Base-by-base conservation (phyloP, 2,113 vertebrate species). In the Tenebrosternarchus preto region DNA sequence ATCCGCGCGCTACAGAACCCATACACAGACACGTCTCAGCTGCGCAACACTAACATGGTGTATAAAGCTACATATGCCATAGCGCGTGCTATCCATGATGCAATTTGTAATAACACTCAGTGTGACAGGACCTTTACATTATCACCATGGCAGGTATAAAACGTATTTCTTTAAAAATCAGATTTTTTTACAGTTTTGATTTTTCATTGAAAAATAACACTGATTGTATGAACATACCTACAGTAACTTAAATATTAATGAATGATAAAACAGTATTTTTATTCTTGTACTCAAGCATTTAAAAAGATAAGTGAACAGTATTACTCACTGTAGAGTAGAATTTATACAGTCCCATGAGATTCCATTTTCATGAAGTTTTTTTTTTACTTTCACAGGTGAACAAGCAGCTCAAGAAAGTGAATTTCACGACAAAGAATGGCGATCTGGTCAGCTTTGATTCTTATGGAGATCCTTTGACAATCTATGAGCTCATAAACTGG, bases 401-500 rank as follows among this genome's bases (percentile, higher is more conserved):
- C 5, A 50, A 71, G 17, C 73, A 90, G 1, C 73, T 92, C 3
- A 91, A 88, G 60, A 78, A 36, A 59, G 88, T 92, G 0, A 85
- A 88, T 57, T 88, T 92, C 89, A 92, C 61, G 71, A 78, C 33
- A 3, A 77, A 15, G 8, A 92, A 91, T 67, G 87, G 88, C 60
- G 87, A 91, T 68, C 50, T 89, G 24, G 90, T 92, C 3, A 80
- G 76, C 39, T 93, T 91, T 86, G 92, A 93, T 85, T 59, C 81
- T 2, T 91, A 91, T n/a, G 92, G 92, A 0, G 91, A 92, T 78
- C 88, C 92, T 0, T 74, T 90, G 46, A 90, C 92, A 3, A 89
- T 86, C 46, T 93, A 93, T 83, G 92, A 93, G 75, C 72, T 93
- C n/a, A 90, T 93, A 75, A 93, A 92, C 83, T 93, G 92, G 92